Percentiles rank a stretch among this genome's conserved stretches.
Evolutionary conservation across 64 coral and sea anemone genomes (phyloP).

Genomic region (Porites lutea): DNA sequence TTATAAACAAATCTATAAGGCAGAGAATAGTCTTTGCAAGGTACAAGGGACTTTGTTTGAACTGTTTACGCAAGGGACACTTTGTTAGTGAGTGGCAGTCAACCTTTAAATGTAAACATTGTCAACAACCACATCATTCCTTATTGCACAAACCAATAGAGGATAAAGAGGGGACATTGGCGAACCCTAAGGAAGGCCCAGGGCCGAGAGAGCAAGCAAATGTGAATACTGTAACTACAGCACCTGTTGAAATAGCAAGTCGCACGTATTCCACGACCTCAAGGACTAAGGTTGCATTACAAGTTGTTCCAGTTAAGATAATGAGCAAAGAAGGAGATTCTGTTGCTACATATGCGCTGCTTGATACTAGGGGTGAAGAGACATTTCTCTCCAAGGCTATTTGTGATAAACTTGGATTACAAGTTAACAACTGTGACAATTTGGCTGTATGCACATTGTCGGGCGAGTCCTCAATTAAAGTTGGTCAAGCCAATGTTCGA

Average conservation of each 20-base stretch:
- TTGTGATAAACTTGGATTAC: slow-evolving; percentile 14
- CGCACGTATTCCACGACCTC: not conserved
- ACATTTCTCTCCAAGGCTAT: slow-evolving; percentile 31
- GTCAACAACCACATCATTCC: slow-evolving; percentile 29
- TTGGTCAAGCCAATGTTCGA: slow-evolving; percentile 8
- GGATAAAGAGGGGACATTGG: not conserved
- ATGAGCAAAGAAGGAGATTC: slow-evolving; percentile 4
- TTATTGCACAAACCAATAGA: slow-evolving; percentile 24
- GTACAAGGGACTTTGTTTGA: slow-evolving; percentile 32
- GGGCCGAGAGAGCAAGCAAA: not conserved
- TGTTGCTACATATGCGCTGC: slow-evolving; percentile 17
- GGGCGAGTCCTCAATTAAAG: slow-evolving; percentile 24
- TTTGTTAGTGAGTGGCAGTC: slow-evolving; percentile 35
- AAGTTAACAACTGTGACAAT: not conserved
- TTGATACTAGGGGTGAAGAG: slow-evolving; percentile 50
- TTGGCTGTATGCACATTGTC: slow-evolving; percentile 30
- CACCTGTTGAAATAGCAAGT: not conserved
- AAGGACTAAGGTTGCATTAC: not conserved
- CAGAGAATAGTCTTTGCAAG: slow-evolving; percentile 48
- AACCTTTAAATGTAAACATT: slow-evolving; percentile 4
- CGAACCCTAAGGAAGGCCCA: not conserved
- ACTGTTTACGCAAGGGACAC: slow-evolving; percentile 57
- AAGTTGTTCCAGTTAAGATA: slow-evolving; percentile 46
- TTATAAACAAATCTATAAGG: slow-evolving; percentile 59
- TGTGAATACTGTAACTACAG: not conserved